Conservation (phyloP, 2,888 invertebrate species). For the Tetanocera ferruginea region DNA sequence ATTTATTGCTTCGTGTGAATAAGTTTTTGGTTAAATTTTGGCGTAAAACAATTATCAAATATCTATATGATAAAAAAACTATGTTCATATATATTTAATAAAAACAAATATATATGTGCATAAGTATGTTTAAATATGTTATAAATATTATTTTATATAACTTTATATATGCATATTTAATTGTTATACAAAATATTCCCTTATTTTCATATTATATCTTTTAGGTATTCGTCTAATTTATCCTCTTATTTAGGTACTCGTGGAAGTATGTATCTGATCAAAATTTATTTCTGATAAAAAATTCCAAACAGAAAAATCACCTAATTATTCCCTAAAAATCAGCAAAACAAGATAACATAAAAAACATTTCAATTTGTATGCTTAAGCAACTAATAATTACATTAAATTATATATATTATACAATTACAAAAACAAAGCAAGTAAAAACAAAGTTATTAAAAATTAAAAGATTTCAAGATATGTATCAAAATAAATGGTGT, state of each 20-base stretch:
- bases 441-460: constrained; percentile 26
- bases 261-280: background rate
- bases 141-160: too few relatives aligned
- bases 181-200: too few relatives aligned
- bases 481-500: constrained; percentile 45
- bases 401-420: constrained; percentile 35
- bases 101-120: too few relatives aligned
- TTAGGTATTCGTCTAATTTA: background rate
- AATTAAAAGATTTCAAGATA: constrained; percentile 29
- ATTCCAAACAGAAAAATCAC: background rate
- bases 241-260: background rate
- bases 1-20: too few relatives aligned
- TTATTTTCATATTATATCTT: background rate
- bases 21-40: too few relatives aligned
- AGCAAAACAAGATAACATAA: background rate
- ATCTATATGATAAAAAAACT: too few relatives aligned
- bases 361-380: constrained; percentile 17
- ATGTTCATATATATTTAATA: too few relatives aligned
- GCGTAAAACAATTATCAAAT: too few relatives aligned
- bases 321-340: background rate
- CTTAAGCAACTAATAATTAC: constrained; percentile 17
- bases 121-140: too few relatives aligned
- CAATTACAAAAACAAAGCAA: constrained; percentile 1
- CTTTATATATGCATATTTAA: too few relatives aligned
- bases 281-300: background rate